phyloP scores from a whole-genome alignment of 2,113 vertebrate genomes.

The Pygathrix nemaeus region DNA sequence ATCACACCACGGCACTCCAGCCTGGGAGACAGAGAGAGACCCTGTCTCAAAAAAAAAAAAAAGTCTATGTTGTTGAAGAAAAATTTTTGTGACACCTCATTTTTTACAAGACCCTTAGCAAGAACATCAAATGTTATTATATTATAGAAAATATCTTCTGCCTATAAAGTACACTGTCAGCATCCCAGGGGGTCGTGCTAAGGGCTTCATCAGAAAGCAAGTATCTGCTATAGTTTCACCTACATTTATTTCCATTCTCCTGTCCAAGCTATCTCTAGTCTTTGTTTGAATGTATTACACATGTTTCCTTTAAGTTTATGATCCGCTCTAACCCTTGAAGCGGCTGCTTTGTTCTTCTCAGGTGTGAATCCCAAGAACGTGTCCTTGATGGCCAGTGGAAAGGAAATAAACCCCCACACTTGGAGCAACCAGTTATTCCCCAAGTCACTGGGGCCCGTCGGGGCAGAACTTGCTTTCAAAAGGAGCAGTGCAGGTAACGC shows the following conservation, averaged over 20 bases:
- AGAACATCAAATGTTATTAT: not conserved
- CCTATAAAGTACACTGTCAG: not conserved
- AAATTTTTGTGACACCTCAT: not conserved
- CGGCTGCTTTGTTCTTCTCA: constrained; percentile 76
- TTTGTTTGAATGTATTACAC: not conserved
- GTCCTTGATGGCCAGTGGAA: constrained; percentile 83
- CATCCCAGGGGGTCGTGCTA: not conserved
- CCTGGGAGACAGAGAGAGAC: no score
- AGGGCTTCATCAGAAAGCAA: not conserved
- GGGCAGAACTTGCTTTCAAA: constrained; percentile 87
- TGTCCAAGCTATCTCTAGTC: not conserved
- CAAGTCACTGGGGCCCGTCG: constrained; percentile 84
- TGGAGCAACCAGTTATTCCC: constrained; percentile 88
- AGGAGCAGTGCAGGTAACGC: constrained; percentile 86
- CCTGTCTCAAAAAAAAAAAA: no score
- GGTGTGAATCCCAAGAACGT: constrained; percentile 93
- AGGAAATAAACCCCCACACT: constrained; percentile 84
- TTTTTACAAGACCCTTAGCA: not conserved
- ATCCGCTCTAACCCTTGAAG: not conserved
- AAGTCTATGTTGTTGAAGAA: not conserved
- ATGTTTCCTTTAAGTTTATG: not conserved
- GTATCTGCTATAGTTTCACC: not conserved
- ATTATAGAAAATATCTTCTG: not conserved
- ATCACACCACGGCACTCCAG: no score
- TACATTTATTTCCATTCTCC: not conserved